Percentiles rank a stretch among this genome's conserved stretches.
Evolutionary conservation across 2,888 invertebrate species (phyloP).

Genomic region (Zygaena filipendulae): DNA sequence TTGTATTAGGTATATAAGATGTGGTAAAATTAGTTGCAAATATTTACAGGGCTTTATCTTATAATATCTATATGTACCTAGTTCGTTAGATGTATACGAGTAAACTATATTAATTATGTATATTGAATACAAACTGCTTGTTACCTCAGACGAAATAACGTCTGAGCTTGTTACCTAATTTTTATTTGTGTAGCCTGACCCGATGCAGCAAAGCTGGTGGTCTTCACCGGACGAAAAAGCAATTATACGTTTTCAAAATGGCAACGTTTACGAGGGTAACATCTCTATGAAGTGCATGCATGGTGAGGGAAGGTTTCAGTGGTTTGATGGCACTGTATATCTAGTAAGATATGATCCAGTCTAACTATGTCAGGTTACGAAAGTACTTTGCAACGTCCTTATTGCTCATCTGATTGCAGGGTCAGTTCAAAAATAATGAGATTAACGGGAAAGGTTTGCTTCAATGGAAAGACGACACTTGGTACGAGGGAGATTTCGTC

Average conservation of each 20-base stretch:
- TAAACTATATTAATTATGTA: too few species aligned
- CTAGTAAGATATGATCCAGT: constrained; percentile 35
- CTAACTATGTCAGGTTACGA: background rate
- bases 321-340: constrained; percentile 69
- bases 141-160: too few species aligned
- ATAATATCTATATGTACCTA: too few species aligned
- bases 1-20: too few species aligned
- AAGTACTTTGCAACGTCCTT: background rate
- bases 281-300: constrained; percentile 67
- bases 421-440: constrained; percentile 64
- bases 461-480: constrained; percentile 64
- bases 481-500: constrained; percentile 69
- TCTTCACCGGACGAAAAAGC: constrained; percentile 50
- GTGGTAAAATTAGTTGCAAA: too few species aligned
- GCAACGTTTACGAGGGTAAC: constrained; percentile 66
- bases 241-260: constrained; percentile 63
- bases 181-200: constrained; percentile 23
- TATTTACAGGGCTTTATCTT: too few species aligned
- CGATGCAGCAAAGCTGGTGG: constrained; percentile 32
- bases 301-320: constrained; percentile 66
- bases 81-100: too few species aligned
- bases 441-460: constrained; percentile 65
- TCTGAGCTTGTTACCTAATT: too few species aligned
- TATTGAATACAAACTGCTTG: too few species aligned
- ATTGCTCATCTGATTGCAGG: too few species aligned